Conservation (phyloP, 2,888 invertebrate genomes). For the Pristionchus arcanus region DNA sequence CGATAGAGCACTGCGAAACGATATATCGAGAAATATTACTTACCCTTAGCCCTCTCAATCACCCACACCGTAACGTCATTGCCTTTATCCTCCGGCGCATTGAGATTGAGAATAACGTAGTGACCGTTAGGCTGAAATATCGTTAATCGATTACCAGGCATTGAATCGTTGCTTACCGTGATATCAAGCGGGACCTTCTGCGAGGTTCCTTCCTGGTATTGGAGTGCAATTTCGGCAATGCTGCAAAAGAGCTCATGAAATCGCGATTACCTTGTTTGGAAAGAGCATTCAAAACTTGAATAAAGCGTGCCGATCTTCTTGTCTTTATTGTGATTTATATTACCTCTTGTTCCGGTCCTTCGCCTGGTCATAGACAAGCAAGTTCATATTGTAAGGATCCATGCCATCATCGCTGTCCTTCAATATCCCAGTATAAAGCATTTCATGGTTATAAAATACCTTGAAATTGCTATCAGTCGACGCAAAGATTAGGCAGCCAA, state of each 20-base stretch:
- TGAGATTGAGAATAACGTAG: not conserved
- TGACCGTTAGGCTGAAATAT: not conserved
- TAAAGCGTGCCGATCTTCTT: too few species aligned
- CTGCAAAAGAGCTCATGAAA: not conserved
- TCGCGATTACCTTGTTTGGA: not conserved
- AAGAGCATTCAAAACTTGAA: too few species aligned
- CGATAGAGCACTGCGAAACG: too few species aligned
- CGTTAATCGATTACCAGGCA: too few species aligned
- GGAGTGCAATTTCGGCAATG: not conserved
- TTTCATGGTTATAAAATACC: not conserved
- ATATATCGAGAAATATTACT: not conserved
- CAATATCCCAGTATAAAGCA: not conserved
- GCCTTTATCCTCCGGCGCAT: not conserved
- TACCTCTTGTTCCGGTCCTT: not conserved
- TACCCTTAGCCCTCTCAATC: not conserved
- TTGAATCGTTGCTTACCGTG: not conserved
- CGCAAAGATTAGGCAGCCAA: not conserved
- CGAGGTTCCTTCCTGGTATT: not conserved
- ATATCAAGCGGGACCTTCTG: not conserved
- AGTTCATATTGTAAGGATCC: not conserved
- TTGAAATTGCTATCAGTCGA: not conserved
- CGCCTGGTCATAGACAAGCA: not conserved
- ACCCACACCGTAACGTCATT: constrained; percentile 5
- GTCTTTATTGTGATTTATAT: too few species aligned
- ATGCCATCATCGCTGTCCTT: not conserved